A percentile compares a stretch with the other conserved stretches of the same genome.
Conservation (phyloP, 2,113 vertebrate genomes). For the Pedetes capensis region DNA sequence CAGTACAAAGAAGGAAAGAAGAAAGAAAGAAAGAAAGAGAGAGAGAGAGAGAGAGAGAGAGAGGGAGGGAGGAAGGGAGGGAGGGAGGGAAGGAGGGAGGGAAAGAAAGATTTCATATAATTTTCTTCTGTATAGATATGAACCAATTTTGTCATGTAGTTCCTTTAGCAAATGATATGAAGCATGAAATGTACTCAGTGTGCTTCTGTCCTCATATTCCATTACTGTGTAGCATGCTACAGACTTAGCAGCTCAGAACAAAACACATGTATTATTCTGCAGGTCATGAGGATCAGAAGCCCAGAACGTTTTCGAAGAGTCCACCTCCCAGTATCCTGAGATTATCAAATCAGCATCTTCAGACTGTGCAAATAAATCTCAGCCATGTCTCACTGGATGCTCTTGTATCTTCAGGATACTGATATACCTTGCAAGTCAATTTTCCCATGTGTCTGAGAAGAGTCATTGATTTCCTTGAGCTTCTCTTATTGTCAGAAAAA, state of each 20-base stretch:
- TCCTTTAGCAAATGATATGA: background rate
- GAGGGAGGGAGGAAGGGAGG: no score
- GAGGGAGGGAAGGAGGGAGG: no score
- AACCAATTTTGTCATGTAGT: background rate
- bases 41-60: no score
- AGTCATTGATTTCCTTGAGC: background rate
- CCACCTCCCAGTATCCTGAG: background rate
- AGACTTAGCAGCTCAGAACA: background rate
- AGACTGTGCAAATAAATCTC: background rate
- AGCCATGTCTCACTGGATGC: background rate
- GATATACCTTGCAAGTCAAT: no score
- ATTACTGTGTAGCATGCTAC: background rate
- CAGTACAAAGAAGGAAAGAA: no score
- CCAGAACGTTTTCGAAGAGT: fast-evolving
- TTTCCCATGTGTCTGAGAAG: background rate
- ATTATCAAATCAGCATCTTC: fast-evolving
- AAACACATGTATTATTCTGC: background rate
- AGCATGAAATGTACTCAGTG: background rate
- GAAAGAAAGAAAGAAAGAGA: no score
- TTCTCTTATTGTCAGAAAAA: background rate
- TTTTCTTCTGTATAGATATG: background rate
- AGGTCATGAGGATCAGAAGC: background rate
- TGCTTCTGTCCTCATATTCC: background rate
- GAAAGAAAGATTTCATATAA: no score
- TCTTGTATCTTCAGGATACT: background rate